A percentile compares a stretch with the other conserved stretches of the same genome.
phyloP scores from a whole-genome alignment of 2,113 vertebrate genomes.

The Condylura cristata region DNA sequence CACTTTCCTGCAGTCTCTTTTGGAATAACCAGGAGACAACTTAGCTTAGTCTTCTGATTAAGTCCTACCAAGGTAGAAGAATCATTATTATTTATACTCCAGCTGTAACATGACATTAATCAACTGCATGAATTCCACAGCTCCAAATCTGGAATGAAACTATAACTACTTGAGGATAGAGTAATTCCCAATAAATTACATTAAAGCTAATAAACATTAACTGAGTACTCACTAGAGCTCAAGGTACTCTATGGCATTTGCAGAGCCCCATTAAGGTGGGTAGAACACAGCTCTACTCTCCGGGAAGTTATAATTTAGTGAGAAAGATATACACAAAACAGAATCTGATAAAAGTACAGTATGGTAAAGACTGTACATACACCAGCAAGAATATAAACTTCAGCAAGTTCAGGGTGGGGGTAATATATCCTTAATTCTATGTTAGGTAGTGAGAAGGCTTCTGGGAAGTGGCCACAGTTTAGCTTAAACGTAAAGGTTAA shows the following conservation, averaged over 20 bases:
- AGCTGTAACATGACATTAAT: not conserved
- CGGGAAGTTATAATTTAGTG: not conserved
- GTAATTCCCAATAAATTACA: not conserved
- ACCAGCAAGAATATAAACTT: not conserved
- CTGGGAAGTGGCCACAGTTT: not conserved
- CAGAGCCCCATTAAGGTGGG: not conserved
- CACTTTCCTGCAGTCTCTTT: not conserved
- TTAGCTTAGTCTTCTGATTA: not conserved
- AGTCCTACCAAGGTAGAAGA: not conserved
- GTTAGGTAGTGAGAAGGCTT: not conserved
- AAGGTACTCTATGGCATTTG: not conserved
- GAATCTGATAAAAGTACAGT: not conserved
- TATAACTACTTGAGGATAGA: not conserved
- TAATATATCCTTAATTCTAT: not conserved
- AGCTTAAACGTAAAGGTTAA: not conserved
- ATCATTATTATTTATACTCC: not conserved
- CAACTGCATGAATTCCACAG: not conserved
- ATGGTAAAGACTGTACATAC: not conserved
- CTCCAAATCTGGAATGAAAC: not conserved
- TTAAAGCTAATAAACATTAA: not conserved
- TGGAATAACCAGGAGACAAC: not conserved
- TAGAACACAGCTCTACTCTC: not conserved
- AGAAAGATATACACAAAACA: not conserved
- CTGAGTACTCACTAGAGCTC: not conserved
- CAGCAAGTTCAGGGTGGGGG: rapidly evolving